phyloP scores from a whole-genome alignment of 2,797 vertebrate species.

The Rhinichthys osculus region DNA sequence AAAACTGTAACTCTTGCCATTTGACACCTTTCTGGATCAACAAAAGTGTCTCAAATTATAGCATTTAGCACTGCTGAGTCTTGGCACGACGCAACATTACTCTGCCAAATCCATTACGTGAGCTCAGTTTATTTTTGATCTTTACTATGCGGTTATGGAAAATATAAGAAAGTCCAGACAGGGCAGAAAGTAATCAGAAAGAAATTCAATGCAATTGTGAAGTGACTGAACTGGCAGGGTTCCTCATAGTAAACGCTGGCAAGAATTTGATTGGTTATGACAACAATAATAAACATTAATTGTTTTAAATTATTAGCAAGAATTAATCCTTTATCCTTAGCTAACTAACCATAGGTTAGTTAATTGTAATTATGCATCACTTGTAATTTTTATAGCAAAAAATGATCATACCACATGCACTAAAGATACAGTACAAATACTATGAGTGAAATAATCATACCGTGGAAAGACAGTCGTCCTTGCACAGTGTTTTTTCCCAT shows the following conservation, averaged over 20 bases:
- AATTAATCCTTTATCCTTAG: background rate
- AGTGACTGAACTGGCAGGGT: slow-evolving; percentile 40
- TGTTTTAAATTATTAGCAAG: slow-evolving; percentile 16
- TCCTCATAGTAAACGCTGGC: slow-evolving; percentile 14
- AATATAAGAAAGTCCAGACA: slow-evolving; percentile 53
- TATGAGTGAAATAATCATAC: slow-evolving; percentile 35
- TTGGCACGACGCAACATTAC: slow-evolving; percentile 65
- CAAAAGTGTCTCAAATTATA: slow-evolving; percentile 55
- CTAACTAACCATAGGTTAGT: too few relatives aligned
- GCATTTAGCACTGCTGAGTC: slow-evolving; percentile 60
- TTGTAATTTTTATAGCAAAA: too few relatives aligned
- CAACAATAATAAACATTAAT: slow-evolving; percentile 11
- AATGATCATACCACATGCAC: too few relatives aligned
- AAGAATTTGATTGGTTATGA: slow-evolving; percentile 32
- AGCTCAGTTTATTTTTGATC: slow-evolving; percentile 65
- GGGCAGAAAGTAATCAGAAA: slow-evolving; percentile 60
- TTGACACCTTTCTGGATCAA: slow-evolving; percentile 44
- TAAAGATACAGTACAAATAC: background rate
- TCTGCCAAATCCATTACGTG: slow-evolving; percentile 72
- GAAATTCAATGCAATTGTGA: slow-evolving; percentile 57
- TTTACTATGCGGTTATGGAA: slow-evolving; percentile 59
- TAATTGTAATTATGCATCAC: too few relatives aligned
- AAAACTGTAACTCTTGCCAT: slow-evolving; percentile 28
- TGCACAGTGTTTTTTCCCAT: slow-evolving; percentile 90
- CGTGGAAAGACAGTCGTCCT: slow-evolving; percentile 90